These are phyloP conservation scores for Wiebesia pumilae DNA, from an alignment of 1,140 invertebrate genomes.

Conservation along the genomic window DNA sequence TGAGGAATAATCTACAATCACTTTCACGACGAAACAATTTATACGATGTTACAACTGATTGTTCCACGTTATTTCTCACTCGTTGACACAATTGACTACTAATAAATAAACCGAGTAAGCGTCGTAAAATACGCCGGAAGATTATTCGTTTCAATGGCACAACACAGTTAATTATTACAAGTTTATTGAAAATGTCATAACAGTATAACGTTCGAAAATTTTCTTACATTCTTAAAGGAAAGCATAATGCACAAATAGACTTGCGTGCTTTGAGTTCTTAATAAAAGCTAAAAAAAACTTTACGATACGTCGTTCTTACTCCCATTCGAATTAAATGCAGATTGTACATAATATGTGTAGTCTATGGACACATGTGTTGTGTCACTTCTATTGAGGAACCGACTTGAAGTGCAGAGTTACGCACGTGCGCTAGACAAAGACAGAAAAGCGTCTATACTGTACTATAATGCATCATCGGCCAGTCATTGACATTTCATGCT, in stretches of 20 bases:
- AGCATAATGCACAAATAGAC: background rate
- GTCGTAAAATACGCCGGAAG: background rate
- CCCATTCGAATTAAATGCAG: background rate
- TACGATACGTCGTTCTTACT: no score
- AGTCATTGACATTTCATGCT: background rate
- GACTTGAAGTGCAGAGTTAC: background rate
- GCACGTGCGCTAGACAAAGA: constrained; percentile 37
- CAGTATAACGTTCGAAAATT: background rate
- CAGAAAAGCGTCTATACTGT: no score
- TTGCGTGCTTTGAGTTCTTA: no score
- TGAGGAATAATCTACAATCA: background rate
- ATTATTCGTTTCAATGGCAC: background rate
- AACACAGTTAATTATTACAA: background rate
- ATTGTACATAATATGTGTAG: background rate
- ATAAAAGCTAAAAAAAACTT: no score
- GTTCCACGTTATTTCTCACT: background rate
- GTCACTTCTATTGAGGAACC: background rate
- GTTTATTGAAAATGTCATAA: background rate
- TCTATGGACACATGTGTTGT: background rate
- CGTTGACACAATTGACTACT: background rate
- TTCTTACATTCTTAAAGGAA: background rate
- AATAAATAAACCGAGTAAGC: background rate
- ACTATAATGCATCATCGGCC: background rate
- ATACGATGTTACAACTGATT: background rate
- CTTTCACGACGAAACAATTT: background rate